These are phyloP conservation scores for Falco novaeseelandiae DNA, from an alignment of 2,797 vertebrate species.

Conservation along the genomic window DNA sequence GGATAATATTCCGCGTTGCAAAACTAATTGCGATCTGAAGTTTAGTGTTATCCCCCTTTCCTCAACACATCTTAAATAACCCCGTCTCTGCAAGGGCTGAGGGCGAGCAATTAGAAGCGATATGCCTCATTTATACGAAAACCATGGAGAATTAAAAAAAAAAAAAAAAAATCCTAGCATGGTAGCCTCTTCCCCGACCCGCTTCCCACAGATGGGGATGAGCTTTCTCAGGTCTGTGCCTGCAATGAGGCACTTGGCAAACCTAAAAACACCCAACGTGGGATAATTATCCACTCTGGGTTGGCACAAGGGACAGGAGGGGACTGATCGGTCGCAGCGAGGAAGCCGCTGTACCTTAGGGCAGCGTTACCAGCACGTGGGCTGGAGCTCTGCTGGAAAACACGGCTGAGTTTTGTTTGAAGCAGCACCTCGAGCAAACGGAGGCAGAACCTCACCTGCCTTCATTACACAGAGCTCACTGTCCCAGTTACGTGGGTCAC, in stretches of 20 bases:
- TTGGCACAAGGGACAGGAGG: background rate
- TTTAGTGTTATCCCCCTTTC: background rate
- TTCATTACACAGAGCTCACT: background rate
- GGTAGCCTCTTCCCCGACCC: background rate
- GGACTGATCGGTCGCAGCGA: rapidly evolving
- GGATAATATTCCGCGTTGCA: background rate
- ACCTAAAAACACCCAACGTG: background rate
- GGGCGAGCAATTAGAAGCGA: rapidly evolving
- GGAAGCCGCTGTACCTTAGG: background rate
- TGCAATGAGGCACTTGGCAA: background rate
- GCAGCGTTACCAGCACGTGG: background rate
- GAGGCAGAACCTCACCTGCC: background rate
- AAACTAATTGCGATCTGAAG: rapidly evolving
- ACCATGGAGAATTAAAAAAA: background rate
- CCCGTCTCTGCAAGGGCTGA: background rate
- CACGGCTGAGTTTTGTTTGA: background rate
- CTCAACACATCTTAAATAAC: background rate
- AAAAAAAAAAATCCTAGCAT: background rate
- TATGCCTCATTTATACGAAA: background rate
- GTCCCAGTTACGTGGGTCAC: too few species aligned
- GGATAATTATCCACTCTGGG: background rate
- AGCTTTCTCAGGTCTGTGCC: background rate
- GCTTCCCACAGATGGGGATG: background rate
- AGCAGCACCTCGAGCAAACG: rapidly evolving
- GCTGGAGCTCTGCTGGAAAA: background rate